Conservation (phyloP, 1,140 invertebrate species). For the Ostrea denselamellosa region DNA sequence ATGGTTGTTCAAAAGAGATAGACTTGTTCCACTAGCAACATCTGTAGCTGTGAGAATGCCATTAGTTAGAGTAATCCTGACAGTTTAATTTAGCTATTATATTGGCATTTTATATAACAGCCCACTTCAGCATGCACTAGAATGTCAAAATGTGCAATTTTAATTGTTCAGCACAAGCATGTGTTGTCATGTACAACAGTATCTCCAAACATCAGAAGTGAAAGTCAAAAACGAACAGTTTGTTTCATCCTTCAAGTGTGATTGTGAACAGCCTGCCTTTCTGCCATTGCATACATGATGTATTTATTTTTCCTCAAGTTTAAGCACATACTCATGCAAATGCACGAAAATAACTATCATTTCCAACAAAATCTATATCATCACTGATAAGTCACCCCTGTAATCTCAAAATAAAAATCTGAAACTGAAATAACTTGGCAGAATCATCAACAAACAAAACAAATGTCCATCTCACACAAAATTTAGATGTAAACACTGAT, state of each 20-base stretch:
- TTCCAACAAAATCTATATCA: background rate
- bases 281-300: background rate
- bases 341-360: background rate
- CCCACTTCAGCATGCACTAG: background rate
- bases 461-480: background rate
- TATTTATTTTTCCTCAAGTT: conserved; percentile 11
- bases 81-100: background rate
- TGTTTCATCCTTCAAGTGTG: background rate
- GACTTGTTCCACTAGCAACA: background rate
- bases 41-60: conserved; percentile 2
- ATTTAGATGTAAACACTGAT: conserved; percentile 26
- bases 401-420: conserved; percentile 14
- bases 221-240: background rate
- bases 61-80: background rate
- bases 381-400: background rate
- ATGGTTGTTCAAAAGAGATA: conserved; percentile 23
- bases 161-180: conserved; percentile 26
- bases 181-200: conserved; percentile 13
- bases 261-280: background rate
- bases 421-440: background rate
- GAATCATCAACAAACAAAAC: conserved; percentile 15
- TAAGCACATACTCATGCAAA: background rate
- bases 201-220: background rate
- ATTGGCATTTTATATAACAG: conserved; percentile 14
- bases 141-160: conserved; percentile 34